Percentiles rank a stretch among this genome's conserved stretches.
Evolutionary conservation across 2,797 vertebrate species (phyloP).

Genomic region (Aeoliscus strigatus): DNA sequence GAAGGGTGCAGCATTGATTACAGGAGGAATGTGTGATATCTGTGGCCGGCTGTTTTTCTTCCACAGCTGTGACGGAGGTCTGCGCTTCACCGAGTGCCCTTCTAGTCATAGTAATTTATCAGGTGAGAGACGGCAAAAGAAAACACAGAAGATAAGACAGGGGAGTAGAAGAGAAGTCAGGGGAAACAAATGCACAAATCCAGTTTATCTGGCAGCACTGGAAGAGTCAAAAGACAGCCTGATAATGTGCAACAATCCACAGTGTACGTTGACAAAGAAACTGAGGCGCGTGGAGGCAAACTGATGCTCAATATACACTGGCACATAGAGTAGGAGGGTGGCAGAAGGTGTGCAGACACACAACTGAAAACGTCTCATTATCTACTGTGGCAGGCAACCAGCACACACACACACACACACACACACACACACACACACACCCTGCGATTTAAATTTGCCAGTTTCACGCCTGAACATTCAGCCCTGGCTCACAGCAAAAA

Average conservation of each 20-base stretch:
- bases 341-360: conserved; percentile 34
- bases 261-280: conserved; percentile 20
- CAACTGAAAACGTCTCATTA: conserved; percentile 63
- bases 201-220: conserved; percentile 6
- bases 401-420: conserved; percentile 22
- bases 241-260: conserved; percentile 13
- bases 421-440: conserved; percentile 29
- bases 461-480: conserved; percentile 28
- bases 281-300: conserved; percentile 21
- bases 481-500: conserved; percentile 31
- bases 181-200: conserved; percentile 15
- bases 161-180: conserved; percentile 16
- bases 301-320: conserved; percentile 18
- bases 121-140: conserved; percentile 5
- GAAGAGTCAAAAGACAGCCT: conserved; percentile 31
- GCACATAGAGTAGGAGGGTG: conserved; percentile 26
- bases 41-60: not conserved
- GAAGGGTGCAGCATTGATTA: no score
- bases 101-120: conserved; percentile 16
- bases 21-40: no score
- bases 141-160: conserved; percentile 15
- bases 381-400: conserved; percentile 33
- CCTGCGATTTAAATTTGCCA: conserved; percentile 43
- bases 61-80: not conserved
- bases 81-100: not conserved